Percentiles rank a stretch among this genome's conserved stretches.
These are phyloP conservation scores for Corythornis madagascariensis DNA, from an alignment of 2,113 vertebrate genomes.

Conservation along the genomic window DNA sequence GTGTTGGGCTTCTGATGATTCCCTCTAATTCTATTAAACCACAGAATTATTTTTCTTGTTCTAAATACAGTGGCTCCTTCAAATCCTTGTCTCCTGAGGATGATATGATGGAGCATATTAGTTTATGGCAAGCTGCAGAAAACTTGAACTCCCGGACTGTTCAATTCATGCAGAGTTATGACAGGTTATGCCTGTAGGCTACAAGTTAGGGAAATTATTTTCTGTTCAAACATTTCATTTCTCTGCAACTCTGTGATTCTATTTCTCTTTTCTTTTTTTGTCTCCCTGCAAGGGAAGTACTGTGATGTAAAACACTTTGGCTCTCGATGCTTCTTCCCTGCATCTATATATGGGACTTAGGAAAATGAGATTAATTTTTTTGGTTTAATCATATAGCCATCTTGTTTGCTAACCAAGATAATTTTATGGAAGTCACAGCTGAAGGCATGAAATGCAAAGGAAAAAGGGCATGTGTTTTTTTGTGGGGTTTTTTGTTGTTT, in stretches of 20 bases:
- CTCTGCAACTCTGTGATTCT: constrained; percentile 58
- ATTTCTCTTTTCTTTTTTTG: background rate
- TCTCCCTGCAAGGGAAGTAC: background rate
- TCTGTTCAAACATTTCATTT: constrained; percentile 77
- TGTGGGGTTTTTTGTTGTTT: no score
- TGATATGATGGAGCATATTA: constrained; percentile 58
- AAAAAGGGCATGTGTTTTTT: background rate
- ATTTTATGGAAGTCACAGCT: constrained; percentile 34
- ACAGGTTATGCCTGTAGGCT: constrained; percentile 69
- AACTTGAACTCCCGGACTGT: constrained; percentile 67
- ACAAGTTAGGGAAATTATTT: constrained; percentile 73
- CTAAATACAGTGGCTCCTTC: constrained; percentile 43
- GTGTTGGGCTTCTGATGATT: background rate
- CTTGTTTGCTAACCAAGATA: constrained; percentile 54
- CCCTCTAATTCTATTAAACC: constrained; percentile 30
- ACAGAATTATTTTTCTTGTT: constrained; percentile 23
- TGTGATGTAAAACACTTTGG: constrained; percentile 2
- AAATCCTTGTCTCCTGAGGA: constrained; percentile 50
- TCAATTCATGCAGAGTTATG: constrained; percentile 66
- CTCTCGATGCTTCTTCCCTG: background rate
- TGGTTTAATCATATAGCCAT: constrained; percentile 39
- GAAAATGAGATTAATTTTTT: constrained; percentile 23
- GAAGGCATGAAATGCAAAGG: background rate
- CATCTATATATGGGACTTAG: background rate
- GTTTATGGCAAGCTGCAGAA: constrained; percentile 67